Conservation (phyloP, 1,140 invertebrate genomes). For the Magallana angulata region DNA sequence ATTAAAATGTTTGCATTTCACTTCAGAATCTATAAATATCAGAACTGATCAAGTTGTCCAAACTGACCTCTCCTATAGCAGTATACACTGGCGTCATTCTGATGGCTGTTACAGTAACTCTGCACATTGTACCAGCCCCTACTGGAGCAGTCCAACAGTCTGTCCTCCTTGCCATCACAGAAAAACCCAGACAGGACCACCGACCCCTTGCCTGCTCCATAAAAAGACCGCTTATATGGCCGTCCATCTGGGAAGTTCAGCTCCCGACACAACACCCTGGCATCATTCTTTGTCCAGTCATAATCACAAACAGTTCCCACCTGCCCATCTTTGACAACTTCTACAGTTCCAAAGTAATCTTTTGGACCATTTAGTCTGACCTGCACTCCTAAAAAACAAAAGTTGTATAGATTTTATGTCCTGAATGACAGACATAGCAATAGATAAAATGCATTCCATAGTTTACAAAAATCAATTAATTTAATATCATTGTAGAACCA, state of each 20-base stretch:
- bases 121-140: constrained; percentile 63
- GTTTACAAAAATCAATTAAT: too few relatives aligned
- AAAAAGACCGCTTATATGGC: constrained; percentile 55
- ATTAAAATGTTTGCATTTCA: background rate
- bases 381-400: constrained; percentile 50
- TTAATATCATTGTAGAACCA: too few relatives aligned
- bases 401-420: background rate
- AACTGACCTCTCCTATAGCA: constrained; percentile 66
- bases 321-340: constrained; percentile 67
- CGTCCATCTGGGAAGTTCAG: constrained; percentile 68
- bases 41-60: background rate
- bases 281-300: constrained; percentile 68
- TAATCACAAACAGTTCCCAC: constrained; percentile 73
- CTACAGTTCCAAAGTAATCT: constrained; percentile 80
- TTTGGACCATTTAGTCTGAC: constrained; percentile 51
- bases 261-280: constrained; percentile 70
- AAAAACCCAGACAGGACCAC: constrained; percentile 67
- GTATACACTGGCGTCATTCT: constrained; percentile 64
- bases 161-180: constrained; percentile 62
- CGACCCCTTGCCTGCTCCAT: constrained; percentile 53
- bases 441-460: too few relatives aligned
- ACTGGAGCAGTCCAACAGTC: constrained; percentile 65
- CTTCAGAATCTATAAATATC: background rate
- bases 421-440: too few relatives aligned
- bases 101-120: constrained; percentile 60